These are phyloP conservation scores for Orycteropus afer DNA, from an alignment of 2,113 vertebrate species.

Conservation along the genomic window DNA sequence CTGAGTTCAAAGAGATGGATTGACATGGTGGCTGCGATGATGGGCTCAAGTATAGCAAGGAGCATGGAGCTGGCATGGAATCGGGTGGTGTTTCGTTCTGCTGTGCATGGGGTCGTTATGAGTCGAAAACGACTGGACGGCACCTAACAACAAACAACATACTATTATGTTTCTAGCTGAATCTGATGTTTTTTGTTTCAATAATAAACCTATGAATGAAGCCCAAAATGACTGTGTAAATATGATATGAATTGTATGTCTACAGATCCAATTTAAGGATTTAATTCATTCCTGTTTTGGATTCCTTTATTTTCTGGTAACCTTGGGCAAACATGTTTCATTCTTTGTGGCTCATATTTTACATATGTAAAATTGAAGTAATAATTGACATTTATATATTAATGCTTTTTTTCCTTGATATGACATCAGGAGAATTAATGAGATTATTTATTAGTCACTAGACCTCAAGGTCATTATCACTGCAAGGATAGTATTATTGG, in stretches of 20 bases:
- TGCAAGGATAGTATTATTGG: background rate
- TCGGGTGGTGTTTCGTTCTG: too few relatives aligned
- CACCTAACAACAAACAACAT: too few relatives aligned
- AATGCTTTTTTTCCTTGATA: conserved; percentile 11
- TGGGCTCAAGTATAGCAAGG: too few relatives aligned
- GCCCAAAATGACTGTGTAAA: background rate
- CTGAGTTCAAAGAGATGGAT: too few relatives aligned
- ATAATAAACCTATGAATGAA: conserved; percentile 53
- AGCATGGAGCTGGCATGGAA: too few relatives aligned
- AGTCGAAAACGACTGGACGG: too few relatives aligned
- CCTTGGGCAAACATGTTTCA: conserved; percentile 20
- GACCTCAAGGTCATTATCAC: conserved; percentile 44
- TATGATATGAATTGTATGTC: background rate
- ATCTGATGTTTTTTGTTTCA: background rate
- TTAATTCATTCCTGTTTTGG: background rate
- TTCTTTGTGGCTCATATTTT: conserved; percentile 32
- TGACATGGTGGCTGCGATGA: too few relatives aligned
- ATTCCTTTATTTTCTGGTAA: background rate
- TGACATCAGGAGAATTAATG: conserved; percentile 63
- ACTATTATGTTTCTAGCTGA: conserved; percentile 6
- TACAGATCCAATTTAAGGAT: background rate
- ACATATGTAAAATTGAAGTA: conserved; percentile 34
- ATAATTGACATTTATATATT: conserved; percentile 51
- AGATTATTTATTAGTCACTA: conserved; percentile 55
- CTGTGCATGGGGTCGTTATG: too few relatives aligned